A percentile compares a stretch with the other conserved stretches of the same genome.
These are phyloP conservation scores for Notolepis coatsorum DNA, from an alignment of 2,797 vertebrate species.

Conservation along the genomic window DNA sequence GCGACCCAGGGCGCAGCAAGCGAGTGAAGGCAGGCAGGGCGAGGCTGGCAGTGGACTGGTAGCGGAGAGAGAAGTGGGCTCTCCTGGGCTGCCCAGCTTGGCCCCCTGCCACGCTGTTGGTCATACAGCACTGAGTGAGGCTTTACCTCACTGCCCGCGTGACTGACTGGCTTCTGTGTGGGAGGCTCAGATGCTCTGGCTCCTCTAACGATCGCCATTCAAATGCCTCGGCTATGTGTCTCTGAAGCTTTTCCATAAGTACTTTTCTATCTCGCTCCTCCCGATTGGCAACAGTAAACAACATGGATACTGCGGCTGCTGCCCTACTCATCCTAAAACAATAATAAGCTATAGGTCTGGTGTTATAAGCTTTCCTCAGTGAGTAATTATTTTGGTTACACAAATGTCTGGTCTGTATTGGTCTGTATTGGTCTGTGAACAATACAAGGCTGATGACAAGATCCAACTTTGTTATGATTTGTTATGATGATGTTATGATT, in stretches of 20 bases:
- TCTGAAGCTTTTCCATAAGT: constrained; percentile 64
- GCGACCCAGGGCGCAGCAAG: constrained; percentile 63
- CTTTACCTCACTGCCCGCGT: constrained; percentile 79
- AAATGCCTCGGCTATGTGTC: constrained; percentile 68
- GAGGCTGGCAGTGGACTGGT: constrained; percentile 77
- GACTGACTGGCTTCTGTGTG: constrained; percentile 82
- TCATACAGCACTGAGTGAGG: constrained; percentile 77
- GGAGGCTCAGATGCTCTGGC: constrained; percentile 71
- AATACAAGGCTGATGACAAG: no score
- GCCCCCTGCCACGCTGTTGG: constrained; percentile 77
- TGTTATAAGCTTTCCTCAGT: no score
- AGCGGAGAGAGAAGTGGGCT: constrained; percentile 75
- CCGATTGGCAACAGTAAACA: constrained; percentile 64
- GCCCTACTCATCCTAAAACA: no score
- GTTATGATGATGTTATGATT: no score
- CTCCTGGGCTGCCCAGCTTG: constrained; percentile 75
- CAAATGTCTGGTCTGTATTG: no score
- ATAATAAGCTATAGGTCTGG: no score
- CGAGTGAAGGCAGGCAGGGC: constrained; percentile 67
- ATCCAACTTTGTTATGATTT: no score
- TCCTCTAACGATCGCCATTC: constrained; percentile 69
- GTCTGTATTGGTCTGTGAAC: no score
- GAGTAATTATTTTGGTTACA: no score
- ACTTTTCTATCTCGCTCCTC: constrained; percentile 24
- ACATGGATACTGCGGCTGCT: constrained; percentile 54